Evolutionary conservation across 2,797 vertebrate genomes (phyloP).

Genomic region (Lerista edwardsae): DNA sequence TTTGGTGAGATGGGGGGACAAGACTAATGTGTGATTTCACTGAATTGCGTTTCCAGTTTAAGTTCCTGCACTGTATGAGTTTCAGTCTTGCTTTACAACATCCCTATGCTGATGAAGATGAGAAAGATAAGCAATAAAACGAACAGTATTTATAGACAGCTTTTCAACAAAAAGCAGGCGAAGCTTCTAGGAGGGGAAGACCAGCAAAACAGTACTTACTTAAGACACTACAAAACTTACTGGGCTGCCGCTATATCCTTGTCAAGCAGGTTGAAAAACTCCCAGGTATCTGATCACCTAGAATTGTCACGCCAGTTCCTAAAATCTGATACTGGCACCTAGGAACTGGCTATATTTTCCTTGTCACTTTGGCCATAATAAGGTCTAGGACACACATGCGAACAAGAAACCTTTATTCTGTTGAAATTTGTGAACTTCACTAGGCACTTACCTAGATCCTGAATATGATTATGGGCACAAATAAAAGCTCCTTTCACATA

Average conservation of each 20-base stretch:
- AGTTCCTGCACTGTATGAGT: not conserved
- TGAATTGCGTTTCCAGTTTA: not conserved
- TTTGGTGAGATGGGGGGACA: not conserved
- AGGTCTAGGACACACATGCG: rapidly evolving
- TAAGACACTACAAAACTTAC: no score
- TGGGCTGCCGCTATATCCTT: not conserved
- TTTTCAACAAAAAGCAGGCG: no score
- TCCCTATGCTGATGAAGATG: not conserved
- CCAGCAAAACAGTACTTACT: not conserved
- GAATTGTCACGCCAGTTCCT: not conserved
- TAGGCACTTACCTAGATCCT: constrained; percentile 25
- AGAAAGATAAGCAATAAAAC: not conserved
- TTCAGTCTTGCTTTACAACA: not conserved
- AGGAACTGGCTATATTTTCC: not conserved
- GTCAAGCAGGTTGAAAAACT: not conserved
- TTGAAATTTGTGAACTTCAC: not conserved
- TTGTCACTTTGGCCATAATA: not conserved
- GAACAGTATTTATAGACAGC: no score
- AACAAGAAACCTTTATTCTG: rapidly evolving
- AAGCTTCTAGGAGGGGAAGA: no score
- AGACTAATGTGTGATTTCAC: not conserved
- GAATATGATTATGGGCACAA: not conserved
- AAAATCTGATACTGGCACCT: not conserved
- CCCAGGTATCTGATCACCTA: not conserved
- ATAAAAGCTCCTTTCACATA: constrained; percentile 32